Evolutionary conservation across 2,113 vertebrate species (phyloP).

Genomic region (Sylvia atricapilla): DNA sequence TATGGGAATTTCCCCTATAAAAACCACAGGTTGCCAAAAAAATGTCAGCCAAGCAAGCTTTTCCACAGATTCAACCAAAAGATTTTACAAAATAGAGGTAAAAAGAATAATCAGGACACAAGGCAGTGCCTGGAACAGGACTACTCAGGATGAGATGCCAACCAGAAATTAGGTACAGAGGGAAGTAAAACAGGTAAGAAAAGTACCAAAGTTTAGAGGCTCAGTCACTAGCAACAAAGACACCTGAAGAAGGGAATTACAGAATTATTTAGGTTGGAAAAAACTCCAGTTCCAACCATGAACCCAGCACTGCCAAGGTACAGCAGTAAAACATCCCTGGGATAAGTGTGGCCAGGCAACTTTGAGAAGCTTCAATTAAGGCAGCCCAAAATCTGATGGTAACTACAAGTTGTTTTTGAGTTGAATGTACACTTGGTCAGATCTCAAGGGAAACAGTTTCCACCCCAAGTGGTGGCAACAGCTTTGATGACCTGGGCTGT

Average conservation of each 20-base stretch:
- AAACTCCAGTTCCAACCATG: background rate
- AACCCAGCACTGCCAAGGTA: background rate
- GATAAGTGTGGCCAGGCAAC: background rate
- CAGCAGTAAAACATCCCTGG: background rate
- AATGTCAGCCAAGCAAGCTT: background rate
- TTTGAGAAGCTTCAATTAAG: background rate
- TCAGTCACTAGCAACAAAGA: background rate
- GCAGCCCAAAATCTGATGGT: background rate
- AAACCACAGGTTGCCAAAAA: background rate
- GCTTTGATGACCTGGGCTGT: background rate
- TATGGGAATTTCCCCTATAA: background rate
- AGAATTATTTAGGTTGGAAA: background rate
- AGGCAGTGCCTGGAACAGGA: background rate
- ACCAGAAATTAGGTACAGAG: background rate
- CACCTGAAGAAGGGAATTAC: background rate
- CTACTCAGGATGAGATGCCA: background rate
- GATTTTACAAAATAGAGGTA: background rate
- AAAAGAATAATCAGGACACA: background rate
- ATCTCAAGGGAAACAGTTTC: background rate
- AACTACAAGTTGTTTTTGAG: background rate
- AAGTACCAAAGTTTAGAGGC: background rate
- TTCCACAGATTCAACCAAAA: background rate
- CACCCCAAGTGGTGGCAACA: background rate
- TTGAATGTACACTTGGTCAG: background rate
- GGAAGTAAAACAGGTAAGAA: background rate